Percentiles rank a stretch among this genome's conserved stretches.
phyloP scores from a whole-genome alignment of 1,140 invertebrate species.

The Dryas iulia region DNA sequence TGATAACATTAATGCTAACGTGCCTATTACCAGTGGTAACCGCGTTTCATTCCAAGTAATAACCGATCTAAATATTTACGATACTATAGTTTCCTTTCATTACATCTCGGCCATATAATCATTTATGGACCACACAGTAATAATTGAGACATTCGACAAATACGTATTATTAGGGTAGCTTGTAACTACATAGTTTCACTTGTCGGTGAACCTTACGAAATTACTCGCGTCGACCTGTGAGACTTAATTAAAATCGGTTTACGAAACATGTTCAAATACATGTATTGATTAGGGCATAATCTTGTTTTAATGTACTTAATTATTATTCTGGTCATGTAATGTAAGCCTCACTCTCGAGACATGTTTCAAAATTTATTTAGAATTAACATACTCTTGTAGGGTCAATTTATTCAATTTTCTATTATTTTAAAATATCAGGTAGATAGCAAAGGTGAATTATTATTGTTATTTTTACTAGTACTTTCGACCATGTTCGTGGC shows the following conservation, averaged over 20 bases:
- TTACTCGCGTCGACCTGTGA: constrained; percentile 35
- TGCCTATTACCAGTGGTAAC: constrained; percentile 63
- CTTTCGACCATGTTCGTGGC: too few relatives aligned
- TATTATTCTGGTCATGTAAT: constrained; percentile 42
- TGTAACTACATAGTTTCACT: constrained; percentile 30
- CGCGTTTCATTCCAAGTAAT: constrained; percentile 64
- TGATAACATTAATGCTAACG: constrained; percentile 63
- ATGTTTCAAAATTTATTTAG: constrained; percentile 29
- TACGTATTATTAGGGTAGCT: constrained; percentile 56
- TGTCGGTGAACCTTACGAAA: constrained; percentile 49
- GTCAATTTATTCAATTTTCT: constrained; percentile 6
- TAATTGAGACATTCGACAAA: constrained; percentile 74
- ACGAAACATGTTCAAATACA: constrained; percentile 54
- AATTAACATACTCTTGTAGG: constrained; percentile 23
- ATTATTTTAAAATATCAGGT: background rate
- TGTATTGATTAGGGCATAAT: constrained; percentile 61
- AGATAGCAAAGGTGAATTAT: background rate
- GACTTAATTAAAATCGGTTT: constrained; percentile 63
- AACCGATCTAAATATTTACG: constrained; percentile 66
- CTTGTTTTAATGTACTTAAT: constrained; percentile 60
- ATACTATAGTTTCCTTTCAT: constrained; percentile 64
- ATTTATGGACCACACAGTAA: constrained; percentile 67
- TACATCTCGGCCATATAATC: constrained; percentile 58
- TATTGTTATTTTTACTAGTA: background rate
- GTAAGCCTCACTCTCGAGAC: constrained; percentile 22